Base-by-base conservation (phyloP, 2,888 invertebrate genomes). In the Mactromeris polynyma region DNA sequence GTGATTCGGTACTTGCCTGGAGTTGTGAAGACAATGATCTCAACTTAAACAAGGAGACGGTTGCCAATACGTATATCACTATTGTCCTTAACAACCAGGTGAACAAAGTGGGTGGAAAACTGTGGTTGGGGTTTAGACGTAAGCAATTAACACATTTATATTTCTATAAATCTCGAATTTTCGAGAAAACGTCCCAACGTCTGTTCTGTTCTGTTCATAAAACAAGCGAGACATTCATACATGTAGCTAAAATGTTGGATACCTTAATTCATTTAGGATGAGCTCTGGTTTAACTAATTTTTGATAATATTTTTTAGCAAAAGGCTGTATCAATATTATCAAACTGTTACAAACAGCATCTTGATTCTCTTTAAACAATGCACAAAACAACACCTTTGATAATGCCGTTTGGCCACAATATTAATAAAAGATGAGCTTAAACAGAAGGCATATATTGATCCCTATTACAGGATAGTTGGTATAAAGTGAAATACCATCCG, bases 81-180 rank as follows among this genome's bases (percentile, higher is more conserved):
- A 1, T 84, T 17, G 19, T 38, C 4, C 78, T 84, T 33, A 46
- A 78, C 9, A 84, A 84, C 31, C 33, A 6, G 36, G 21, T 26
- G n/a, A 84, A 78, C 26, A 51, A 33, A 51, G 38, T 78, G 6
- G 51, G 2, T 26, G 84, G 84, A 3, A 77, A 54, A 46, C 9
- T 84, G 11, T 84, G 84, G 84, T 3, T 84, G 0, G 84, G 84
- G 11, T 84, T 84, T 38, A n/a, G 33, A 77, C 54, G 84, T 84
- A 21, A 36, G 78, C 2, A 46, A 46, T 46, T 7, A 11, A 46
- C 46, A n/a, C 4, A 54, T 54, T n/a, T n/a, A n/a, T n/a, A n/a
- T n/a, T 21, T 54, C 4, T 11, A 40, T 40, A 11, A 4, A 7
- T 11, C 40, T 40, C 40, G 11, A 40, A 7, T 4, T 40, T 40